These are phyloP conservation scores for Cheilosia scutellata DNA, from an alignment of 2,888 invertebrate genomes.

Conservation along the genomic window DNA sequence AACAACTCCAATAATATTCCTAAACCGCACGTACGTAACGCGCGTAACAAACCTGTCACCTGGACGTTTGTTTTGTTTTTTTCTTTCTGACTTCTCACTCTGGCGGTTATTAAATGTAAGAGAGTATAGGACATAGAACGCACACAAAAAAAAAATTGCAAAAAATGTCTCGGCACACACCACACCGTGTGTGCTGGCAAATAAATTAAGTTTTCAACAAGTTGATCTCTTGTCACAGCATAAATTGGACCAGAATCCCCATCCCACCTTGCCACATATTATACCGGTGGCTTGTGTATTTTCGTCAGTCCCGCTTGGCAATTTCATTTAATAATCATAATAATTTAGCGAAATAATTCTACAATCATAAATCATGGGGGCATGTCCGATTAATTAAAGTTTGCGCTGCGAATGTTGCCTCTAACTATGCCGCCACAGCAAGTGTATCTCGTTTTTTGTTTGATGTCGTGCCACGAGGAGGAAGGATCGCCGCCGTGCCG, in stretches of 20 bases:
- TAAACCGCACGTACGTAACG: constrained; percentile 48
- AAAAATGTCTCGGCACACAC: not conserved
- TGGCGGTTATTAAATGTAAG: constrained; percentile 18
- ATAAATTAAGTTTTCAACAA: constrained; percentile 73
- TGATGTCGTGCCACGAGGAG: constrained; percentile 22
- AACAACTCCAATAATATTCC: constrained; percentile 13
- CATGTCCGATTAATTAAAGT: constrained; percentile 77
- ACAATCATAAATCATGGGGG: constrained; percentile 76
- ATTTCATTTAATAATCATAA: constrained; percentile 73
- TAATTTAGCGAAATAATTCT: constrained; percentile 73
- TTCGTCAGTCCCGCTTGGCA: constrained; percentile 35
- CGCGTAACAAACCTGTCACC: constrained; percentile 57
- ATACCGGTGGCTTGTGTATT: not conserved
- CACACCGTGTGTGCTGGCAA: constrained; percentile 17
- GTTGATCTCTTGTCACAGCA: constrained; percentile 54
- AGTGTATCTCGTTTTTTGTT: constrained; percentile 12
- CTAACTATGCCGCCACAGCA: constrained; percentile 11
- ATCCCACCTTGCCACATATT: not conserved
- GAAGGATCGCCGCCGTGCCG: constrained; percentile 42
- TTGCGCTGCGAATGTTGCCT: constrained; percentile 43
- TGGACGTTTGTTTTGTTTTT: constrained; percentile 12
- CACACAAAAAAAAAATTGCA: too few relatives aligned
- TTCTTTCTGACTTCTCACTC: not conserved
- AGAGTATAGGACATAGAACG: constrained; percentile 22
- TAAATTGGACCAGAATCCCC: constrained; percentile 29